These are phyloP conservation scores for Oreochromis aureus DNA, from an alignment of 2,113 vertebrate genomes.

Conservation along the genomic window DNA sequence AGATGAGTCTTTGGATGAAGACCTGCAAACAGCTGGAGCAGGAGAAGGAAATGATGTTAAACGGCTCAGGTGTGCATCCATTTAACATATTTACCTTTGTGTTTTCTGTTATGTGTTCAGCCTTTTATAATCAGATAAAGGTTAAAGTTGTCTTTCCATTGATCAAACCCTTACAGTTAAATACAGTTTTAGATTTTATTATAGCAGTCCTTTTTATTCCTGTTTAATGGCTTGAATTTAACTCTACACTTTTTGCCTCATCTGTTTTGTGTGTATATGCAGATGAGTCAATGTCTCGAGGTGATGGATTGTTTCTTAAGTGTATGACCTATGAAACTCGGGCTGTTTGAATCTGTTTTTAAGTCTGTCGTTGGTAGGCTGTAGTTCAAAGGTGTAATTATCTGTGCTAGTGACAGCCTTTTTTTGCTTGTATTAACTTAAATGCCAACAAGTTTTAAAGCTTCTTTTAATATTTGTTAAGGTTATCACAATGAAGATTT, in stretches of 20 bases:
- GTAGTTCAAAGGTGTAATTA: neutral
- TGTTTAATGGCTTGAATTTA: neutral
- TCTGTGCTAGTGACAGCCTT: neutral
- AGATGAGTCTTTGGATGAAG: constrained; percentile 80
- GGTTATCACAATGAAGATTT: neutral
- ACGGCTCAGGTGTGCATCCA: constrained; percentile 37
- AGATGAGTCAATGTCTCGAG: neutral
- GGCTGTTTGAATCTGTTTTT: neutral
- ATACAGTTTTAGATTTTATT: neutral
- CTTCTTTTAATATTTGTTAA: neutral
- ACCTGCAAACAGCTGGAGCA: constrained; percentile 81
- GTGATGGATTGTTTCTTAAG: neutral
- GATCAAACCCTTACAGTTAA: neutral
- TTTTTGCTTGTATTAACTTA: neutral
- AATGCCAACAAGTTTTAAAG: neutral
- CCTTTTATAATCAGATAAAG: neutral
- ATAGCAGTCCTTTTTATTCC: neutral
- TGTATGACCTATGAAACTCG: neutral
- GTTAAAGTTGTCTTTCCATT: neutral
- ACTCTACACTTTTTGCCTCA: neutral
- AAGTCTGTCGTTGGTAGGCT: neutral
- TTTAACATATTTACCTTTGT: neutral
- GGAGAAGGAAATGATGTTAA: constrained; percentile 76
- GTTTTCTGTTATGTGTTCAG: neutral
- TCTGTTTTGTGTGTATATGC: neutral